These are phyloP conservation scores for Fundulus diaphanus DNA, from an alignment of 2,797 vertebrate genomes.

Conservation along the genomic window DNA sequence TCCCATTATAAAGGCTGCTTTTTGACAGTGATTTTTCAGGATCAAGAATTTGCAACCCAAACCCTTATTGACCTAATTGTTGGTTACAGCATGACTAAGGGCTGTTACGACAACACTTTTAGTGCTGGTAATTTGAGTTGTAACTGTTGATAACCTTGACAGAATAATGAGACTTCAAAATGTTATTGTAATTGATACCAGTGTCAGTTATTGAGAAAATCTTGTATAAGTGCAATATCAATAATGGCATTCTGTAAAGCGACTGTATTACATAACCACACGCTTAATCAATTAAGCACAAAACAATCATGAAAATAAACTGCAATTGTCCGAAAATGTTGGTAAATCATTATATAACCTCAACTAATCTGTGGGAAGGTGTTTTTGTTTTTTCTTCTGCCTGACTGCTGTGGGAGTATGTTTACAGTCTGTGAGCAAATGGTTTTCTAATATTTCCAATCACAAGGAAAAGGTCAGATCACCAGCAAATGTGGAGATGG, in stretches of 20 bases:
- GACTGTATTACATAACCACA: background rate
- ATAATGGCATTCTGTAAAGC: background rate
- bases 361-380: constrained; percentile 63
- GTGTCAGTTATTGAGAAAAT: background rate
- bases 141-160: background rate
- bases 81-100: too few relatives aligned
- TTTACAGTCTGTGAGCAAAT: constrained; percentile 41
- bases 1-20: too few relatives aligned
- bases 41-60: background rate
- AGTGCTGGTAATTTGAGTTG: too few relatives aligned
- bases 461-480: constrained; percentile 21
- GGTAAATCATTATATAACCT: constrained; percentile 69
- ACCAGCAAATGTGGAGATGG: constrained; percentile 13
- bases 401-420: constrained; percentile 17
- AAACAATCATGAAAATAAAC: constrained; percentile 44
- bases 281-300: constrained; percentile 17
- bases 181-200: background rate
- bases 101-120: too few relatives aligned
- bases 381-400: constrained; percentile 54
- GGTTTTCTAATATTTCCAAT: constrained; percentile 50
- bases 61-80: background rate
- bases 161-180: background rate
- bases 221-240: background rate
- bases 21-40: background rate
- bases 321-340: constrained; percentile 52